Evolutionary conservation across 2,888 invertebrate genomes (phyloP).

Genomic region (Apotomis betuletana): DNA sequence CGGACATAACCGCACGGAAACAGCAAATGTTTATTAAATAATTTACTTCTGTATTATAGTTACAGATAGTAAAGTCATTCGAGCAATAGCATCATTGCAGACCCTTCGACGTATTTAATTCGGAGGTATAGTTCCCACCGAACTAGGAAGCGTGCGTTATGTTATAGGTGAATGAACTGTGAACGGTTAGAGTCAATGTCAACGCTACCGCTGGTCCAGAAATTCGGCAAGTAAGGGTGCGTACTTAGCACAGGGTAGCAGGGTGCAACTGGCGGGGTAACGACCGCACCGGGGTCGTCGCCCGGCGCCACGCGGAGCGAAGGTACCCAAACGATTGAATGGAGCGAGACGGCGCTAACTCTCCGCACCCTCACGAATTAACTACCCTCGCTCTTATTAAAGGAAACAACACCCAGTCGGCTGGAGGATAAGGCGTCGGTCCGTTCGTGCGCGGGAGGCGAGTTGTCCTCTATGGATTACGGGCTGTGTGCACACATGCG

Average conservation of each 20-base stretch:
- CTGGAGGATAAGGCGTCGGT: conserved; percentile 69
- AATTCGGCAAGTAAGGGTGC: conserved; percentile 78
- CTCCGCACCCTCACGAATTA: conserved; percentile 70
- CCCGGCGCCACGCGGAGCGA: conserved; percentile 78
- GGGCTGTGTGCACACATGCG: conserved; percentile 70
- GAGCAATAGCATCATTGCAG: background rate
- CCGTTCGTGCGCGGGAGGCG: conserved; percentile 54
- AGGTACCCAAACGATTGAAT: conserved; percentile 77
- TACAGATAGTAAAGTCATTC: no score
- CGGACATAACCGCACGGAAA: background rate
- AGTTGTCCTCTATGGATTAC: conserved; percentile 53
- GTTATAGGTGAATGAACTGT: conserved; percentile 70
- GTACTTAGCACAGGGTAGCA: conserved; percentile 75
- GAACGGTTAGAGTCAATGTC: conserved; percentile 80
- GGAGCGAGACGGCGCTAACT: conserved; percentile 74
- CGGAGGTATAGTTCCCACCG: conserved; percentile 39
- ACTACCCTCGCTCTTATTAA: conserved; percentile 68
- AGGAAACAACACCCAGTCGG: conserved; percentile 69
- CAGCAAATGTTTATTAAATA: background rate
- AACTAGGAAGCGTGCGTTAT: conserved; percentile 54
- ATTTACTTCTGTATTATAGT: no score
- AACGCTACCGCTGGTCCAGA: conserved; percentile 72
- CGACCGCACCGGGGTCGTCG: conserved; percentile 79
- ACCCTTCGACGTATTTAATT: conserved; percentile 51
- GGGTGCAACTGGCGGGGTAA: conserved; percentile 81